A percentile compares a stretch with the other conserved stretches of the same genome.
These are phyloP conservation scores for Watsonalla cultraria DNA, from an alignment of 2,888 invertebrate species.

Conservation along the genomic window DNA sequence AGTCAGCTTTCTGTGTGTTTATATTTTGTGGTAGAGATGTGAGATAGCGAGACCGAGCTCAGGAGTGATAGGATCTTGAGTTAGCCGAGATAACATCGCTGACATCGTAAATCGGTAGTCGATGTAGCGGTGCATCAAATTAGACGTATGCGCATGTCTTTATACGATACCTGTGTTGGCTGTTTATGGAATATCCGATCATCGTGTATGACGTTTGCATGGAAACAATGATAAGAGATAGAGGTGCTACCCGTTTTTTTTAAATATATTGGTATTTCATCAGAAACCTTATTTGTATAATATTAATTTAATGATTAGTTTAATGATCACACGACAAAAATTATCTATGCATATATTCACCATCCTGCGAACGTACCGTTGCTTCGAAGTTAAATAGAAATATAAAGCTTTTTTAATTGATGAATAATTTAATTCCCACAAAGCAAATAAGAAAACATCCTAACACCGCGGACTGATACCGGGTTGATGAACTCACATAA, in stretches of 20 bases:
- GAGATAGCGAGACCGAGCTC: constrained; percentile 22
- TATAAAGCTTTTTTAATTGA: neutral
- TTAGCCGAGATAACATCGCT: constrained; percentile 41
- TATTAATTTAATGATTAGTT: neutral
- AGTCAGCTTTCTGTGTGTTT: no score
- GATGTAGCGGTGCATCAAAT: constrained; percentile 45
- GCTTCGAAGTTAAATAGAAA: neutral
- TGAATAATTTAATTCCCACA: neutral
- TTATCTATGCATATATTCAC: neutral
- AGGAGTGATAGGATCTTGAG: constrained; percentile 46
- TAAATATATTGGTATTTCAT: no score
- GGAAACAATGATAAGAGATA: neutral
- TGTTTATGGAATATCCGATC: constrained; percentile 27
- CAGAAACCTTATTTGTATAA: neutral
- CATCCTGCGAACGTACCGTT: neutral
- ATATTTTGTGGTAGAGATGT: constrained; percentile 22
- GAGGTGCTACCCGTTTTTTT: neutral
- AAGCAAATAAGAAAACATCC: neutral
- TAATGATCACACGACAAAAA: neutral
- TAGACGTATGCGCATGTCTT: constrained; percentile 42
- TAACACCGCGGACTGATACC: constrained; percentile 14
- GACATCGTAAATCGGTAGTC: constrained; percentile 24
- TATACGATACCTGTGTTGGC: constrained; percentile 37
- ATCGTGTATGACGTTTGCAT: constrained; percentile 2
- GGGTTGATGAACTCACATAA: constrained; percentile 36